Percentiles rank a stretch among this genome's conserved stretches.
Evolutionary conservation across 2,113 vertebrate species (phyloP).

Genomic region (Castor canadensis): DNA sequence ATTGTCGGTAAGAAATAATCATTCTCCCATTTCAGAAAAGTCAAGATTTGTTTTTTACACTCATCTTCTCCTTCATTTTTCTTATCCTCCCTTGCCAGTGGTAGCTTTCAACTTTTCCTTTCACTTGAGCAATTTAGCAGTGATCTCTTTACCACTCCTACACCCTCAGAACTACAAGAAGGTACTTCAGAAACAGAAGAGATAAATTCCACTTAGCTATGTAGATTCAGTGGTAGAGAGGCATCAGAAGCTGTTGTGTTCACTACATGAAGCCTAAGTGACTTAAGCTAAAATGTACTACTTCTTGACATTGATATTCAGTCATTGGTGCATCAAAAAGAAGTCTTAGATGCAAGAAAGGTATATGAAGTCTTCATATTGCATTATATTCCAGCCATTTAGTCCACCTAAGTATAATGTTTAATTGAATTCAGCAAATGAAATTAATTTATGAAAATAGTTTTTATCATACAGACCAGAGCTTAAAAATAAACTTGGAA

Average conservation of each 20-base stretch:
- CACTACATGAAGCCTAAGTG: background rate
- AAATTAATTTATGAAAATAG: background rate
- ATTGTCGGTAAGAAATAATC: background rate
- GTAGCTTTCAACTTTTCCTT: background rate
- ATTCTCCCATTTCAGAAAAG: background rate
- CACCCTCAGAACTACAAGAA: background rate
- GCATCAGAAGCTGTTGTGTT: background rate
- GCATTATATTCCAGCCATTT: background rate
- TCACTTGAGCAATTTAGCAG: background rate
- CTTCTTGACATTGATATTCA: background rate
- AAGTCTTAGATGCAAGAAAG: background rate
- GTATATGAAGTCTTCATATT: background rate
- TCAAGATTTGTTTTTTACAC: background rate
- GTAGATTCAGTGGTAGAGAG: background rate
- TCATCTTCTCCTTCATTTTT: background rate
- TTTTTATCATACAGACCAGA: background rate
- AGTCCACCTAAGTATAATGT: background rate
- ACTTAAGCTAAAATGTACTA: background rate
- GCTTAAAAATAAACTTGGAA: background rate
- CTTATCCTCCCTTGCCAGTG: background rate
- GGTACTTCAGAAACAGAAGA: background rate
- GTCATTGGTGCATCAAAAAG: slow-evolving; percentile 1
- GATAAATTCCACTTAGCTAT: background rate
- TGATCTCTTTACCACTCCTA: background rate
- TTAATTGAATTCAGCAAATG: background rate